Evolutionary conservation across 2,113 vertebrate species (phyloP).

Genomic region (Vulpes lagopus): DNA sequence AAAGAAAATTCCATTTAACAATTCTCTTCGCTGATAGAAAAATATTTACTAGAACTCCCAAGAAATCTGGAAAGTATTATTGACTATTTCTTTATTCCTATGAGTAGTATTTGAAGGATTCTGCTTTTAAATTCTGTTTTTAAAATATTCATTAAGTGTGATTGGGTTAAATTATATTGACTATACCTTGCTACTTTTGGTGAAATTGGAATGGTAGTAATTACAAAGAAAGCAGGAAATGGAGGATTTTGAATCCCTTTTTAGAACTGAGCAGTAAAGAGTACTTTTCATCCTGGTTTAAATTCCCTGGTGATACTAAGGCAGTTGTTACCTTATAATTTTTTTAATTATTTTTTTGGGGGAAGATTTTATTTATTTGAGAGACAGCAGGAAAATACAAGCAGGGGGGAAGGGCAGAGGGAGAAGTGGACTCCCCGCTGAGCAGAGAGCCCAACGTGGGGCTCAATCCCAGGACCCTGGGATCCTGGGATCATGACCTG

Average conservation of each 20-base stretch:
- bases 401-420: no score
- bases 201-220: background rate
- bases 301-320: conserved; percentile 12
- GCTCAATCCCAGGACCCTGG: no score
- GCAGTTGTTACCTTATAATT: background rate
- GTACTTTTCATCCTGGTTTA: background rate
- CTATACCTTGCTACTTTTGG: background rate
- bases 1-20: background rate
- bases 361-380: no score
- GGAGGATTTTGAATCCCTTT: background rate
- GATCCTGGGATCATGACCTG: no score
- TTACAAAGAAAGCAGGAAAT: background rate
- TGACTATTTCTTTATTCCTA: background rate
- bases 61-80: conserved; percentile 24
- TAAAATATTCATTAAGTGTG: background rate
- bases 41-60: conserved; percentile 57
- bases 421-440: no score
- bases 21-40: background rate
- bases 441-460: no score
- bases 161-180: background rate
- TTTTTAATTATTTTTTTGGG: background rate
- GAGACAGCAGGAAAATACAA: no score
- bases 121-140: conserved; percentile 32
- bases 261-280: background rate
- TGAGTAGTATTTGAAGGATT: background rate